Conservation (phyloP, 1,140 invertebrate species). For the Cydia splendana region DNA sequence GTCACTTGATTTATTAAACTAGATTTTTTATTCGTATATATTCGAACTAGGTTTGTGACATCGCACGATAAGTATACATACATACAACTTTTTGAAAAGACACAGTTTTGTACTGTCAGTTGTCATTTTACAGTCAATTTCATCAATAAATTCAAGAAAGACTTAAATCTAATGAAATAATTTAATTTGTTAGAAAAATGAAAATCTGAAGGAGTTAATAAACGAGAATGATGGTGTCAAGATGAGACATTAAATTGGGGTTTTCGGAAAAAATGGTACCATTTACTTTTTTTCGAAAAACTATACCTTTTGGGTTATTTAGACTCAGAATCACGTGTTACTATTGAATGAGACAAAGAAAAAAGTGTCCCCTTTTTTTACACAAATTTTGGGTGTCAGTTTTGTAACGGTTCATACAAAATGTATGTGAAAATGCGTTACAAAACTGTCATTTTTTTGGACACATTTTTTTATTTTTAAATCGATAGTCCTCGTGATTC, state of each 20-base stretch:
- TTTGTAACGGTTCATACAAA: no score
- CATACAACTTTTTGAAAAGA: constrained; percentile 14
- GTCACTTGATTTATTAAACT: constrained; percentile 19
- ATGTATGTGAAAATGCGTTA: no score
- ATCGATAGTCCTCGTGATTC: no score
- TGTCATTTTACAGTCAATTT: not conserved
- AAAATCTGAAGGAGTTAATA: constrained; percentile 25
- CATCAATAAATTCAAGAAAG: not conserved
- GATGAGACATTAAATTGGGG: constrained; percentile 30
- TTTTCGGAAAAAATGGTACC: no score
- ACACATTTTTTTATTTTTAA: no score
- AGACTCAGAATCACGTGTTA: no score
- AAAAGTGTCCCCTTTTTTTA: no score
- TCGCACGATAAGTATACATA: constrained; percentile 17
- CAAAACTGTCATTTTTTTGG: no score
- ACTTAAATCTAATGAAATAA: constrained; percentile 26
- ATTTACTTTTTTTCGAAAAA: no score
- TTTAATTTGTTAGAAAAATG: constrained; percentile 20
- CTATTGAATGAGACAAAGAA: no score
- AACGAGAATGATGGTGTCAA: constrained; percentile 33
- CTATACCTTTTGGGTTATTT: no score
- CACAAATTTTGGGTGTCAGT: no score
- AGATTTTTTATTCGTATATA: constrained; percentile 15
- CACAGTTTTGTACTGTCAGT: constrained; percentile 23
- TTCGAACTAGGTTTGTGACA: constrained; percentile 21